Evolutionary conservation across 2,113 vertebrate species (phyloP).

Genomic region (Gasterosteus aculeatus): DNA sequence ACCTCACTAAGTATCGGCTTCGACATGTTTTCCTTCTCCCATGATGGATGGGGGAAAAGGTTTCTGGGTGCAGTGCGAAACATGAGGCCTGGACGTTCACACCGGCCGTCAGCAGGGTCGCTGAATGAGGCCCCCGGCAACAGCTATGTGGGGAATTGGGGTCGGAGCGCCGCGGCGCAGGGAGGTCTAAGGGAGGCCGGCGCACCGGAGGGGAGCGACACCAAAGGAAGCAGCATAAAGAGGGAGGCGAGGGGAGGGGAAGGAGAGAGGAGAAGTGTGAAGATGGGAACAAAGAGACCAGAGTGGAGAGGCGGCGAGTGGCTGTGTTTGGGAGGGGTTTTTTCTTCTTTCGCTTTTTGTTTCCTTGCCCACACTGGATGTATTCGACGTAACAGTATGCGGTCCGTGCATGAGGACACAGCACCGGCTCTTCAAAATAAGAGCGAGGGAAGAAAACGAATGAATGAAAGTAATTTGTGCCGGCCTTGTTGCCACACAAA

Average conservation of each 20-base stretch:
- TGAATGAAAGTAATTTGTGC: background rate
- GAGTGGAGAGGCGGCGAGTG: conserved; percentile 39
- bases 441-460: conserved; percentile 14
- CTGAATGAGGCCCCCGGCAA: conserved; percentile 72
- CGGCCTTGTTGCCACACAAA: conserved; percentile 8
- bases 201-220: conserved; percentile 45
- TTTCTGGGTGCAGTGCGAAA: conserved; percentile 64
- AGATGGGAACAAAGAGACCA: conserved; percentile 57
- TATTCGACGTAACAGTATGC: conserved; percentile 39
- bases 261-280: conserved; percentile 32
- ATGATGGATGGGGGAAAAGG: conserved; percentile 76
- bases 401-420: conserved; percentile 22
- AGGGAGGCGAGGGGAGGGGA: conserved; percentile 29
- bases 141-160: conserved; percentile 60
- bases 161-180: conserved; percentile 51
- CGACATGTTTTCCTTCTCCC: conserved; percentile 77
- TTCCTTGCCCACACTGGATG: conserved; percentile 44
- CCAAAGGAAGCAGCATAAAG: conserved; percentile 64
- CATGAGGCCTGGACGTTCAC: conserved; percentile 71
- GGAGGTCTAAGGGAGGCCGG: conserved; percentile 41
- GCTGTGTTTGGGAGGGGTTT: conserved; percentile 27
- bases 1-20: conserved; percentile 61
- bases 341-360: background rate
- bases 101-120: conserved; percentile 62
- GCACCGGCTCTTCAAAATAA: conserved; percentile 40